These are phyloP conservation scores for Zaprionus obscuricornis DNA, from an alignment of 2,888 invertebrate genomes.

Conservation along the genomic window DNA sequence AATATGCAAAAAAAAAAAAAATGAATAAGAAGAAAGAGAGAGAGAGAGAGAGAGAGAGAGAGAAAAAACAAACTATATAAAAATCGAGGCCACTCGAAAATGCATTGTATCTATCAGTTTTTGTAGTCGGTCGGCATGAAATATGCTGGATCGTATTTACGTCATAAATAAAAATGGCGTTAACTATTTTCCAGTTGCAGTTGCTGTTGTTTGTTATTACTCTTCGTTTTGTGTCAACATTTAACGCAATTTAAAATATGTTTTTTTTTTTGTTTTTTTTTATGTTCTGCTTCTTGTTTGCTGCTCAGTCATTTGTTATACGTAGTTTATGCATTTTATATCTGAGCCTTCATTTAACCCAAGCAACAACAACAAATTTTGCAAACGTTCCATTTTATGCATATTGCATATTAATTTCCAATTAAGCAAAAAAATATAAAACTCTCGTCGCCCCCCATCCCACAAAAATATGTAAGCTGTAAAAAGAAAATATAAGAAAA, in stretches of 20 bases:
- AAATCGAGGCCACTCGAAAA: slow-evolving; percentile 61
- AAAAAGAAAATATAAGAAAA: too few relatives aligned
- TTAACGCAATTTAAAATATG: slow-evolving; percentile 73
- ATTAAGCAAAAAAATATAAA: too few relatives aligned
- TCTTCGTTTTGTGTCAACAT: slow-evolving; percentile 52
- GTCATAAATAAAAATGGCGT: slow-evolving; percentile 76
- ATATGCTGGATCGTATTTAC: slow-evolving; percentile 67
- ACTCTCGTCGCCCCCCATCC: too few relatives aligned
- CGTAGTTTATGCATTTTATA: slow-evolving; percentile 27
- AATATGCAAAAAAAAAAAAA: slow-evolving; percentile 31
- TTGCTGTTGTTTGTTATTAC: slow-evolving; percentile 21
- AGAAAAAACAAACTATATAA: slow-evolving; percentile 11
- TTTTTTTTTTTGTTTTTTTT: slow-evolving; percentile 22
- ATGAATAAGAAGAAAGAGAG: slow-evolving; percentile 3
- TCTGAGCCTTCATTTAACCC: neutral
- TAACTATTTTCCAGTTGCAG: slow-evolving; percentile 58
- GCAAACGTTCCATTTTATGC: too few relatives aligned
- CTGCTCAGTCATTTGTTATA: slow-evolving; percentile 18
- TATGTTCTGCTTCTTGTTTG: too few relatives aligned
- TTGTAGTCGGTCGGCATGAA: slow-evolving; percentile 63
- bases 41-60: neutral
- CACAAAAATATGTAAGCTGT: too few relatives aligned
- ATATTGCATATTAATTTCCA: too few relatives aligned
- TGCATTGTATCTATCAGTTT: slow-evolving; percentile 73
- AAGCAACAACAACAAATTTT: too few relatives aligned